These are phyloP conservation scores for Halocynthia roretzi DNA, from an alignment of 23 tunicate species.

Conservation along the genomic window DNA sequence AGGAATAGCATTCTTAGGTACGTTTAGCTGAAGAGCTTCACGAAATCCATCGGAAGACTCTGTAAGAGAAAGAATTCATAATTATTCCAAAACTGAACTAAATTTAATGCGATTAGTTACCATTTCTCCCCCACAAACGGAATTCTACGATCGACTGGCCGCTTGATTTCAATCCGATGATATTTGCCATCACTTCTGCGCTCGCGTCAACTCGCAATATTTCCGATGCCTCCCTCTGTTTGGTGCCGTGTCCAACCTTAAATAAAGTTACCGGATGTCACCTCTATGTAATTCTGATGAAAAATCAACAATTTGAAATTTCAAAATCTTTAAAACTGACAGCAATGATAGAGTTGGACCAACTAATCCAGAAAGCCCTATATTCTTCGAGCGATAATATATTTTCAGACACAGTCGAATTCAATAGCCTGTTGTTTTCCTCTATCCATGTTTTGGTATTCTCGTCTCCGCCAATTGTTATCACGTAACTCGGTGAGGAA, in stretches of 20 bases:
- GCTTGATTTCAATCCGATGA: slow-evolving; percentile 76
- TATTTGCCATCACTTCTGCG: slow-evolving; percentile 8
- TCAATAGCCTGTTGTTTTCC: slow-evolving; percentile 37
- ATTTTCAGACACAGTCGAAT: slow-evolving; percentile 37
- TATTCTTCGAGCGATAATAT: slow-evolving; percentile 55
- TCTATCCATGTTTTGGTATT: slow-evolving; percentile 69
- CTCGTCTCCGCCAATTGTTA: slow-evolving; percentile 61
- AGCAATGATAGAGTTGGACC: slow-evolving; percentile 55
- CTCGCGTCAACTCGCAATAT: slow-evolving; percentile 30
- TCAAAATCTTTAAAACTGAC: too few relatives aligned
- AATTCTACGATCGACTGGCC: slow-evolving; percentile 67
- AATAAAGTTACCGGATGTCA: background rate
- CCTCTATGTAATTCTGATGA: too few relatives aligned
- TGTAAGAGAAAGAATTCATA: background rate
- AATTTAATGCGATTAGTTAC: slow-evolving; percentile 9
- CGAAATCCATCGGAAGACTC: slow-evolving; percentile 29
- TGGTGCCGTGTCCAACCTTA: slow-evolving; percentile 59
- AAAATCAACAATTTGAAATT: too few relatives aligned
- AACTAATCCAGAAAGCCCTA: slow-evolving; percentile 86
- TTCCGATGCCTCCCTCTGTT: slow-evolving; percentile 26
- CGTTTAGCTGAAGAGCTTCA: slow-evolving; percentile 35
- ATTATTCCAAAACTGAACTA: background rate
- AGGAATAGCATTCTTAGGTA: slow-evolving; percentile 53
- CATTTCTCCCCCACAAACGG: slow-evolving; percentile 64
- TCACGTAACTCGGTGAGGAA: slow-evolving; percentile 50